phyloP scores from a whole-genome alignment of 2,888 invertebrate genomes.

The Nebria brevicollis region DNA sequence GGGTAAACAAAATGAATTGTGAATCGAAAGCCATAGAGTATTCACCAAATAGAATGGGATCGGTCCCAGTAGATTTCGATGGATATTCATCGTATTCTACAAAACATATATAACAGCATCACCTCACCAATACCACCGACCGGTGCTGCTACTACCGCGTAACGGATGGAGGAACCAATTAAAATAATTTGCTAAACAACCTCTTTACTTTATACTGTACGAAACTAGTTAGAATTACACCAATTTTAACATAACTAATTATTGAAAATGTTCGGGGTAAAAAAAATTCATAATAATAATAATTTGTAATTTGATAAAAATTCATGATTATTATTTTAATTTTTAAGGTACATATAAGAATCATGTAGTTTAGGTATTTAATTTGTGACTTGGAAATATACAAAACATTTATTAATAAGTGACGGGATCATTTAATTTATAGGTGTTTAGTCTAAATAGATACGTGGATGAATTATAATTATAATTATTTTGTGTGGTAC shows the following conservation, averaged over 20 bases:
- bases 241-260: too few relatives aligned
- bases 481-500: neutral
- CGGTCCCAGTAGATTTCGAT: slow-evolving; percentile 17
- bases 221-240: neutral
- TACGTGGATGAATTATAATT: too few relatives aligned
- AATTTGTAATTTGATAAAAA: too few relatives aligned
- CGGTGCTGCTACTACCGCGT: slow-evolving; percentile 1
- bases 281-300: too few relatives aligned
- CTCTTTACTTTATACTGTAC: neutral
- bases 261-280: too few relatives aligned
- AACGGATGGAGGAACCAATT: slow-evolving; percentile 32
- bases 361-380: too few relatives aligned
- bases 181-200: slow-evolving; percentile 38
- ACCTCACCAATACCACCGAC: slow-evolving; percentile 2
- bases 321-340: too few relatives aligned
- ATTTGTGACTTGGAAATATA: too few relatives aligned
- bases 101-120: slow-evolving; percentile 31
- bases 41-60: slow-evolving; percentile 33
- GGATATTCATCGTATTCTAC: neutral
- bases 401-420: too few relatives aligned
- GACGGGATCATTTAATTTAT: too few relatives aligned
- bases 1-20: slow-evolving; percentile 18
- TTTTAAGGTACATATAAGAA: too few relatives aligned
- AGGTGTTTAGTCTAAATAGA: too few relatives aligned
- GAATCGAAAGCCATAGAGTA: slow-evolving; percentile 22